phyloP scores from a whole-genome alignment of 2,797 vertebrate species.

The Lepidocolaptes lacrymiger region DNA sequence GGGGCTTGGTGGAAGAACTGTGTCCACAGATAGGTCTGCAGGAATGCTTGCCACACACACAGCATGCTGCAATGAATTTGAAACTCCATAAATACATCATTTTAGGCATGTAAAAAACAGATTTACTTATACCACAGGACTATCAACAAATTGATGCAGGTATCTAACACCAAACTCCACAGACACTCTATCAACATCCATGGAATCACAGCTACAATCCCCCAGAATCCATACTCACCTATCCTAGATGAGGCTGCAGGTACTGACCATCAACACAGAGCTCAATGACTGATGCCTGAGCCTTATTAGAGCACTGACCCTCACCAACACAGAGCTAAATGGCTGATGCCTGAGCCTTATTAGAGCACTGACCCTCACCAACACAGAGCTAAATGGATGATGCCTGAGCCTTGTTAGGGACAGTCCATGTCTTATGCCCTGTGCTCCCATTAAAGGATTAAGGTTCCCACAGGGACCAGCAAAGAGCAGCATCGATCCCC shows the following conservation, averaged over 20 bases:
- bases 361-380: no score
- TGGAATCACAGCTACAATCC: neutral
- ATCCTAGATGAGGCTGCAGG: neutral
- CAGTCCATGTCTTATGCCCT: neutral
- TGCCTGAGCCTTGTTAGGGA: no score
- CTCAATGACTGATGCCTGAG: no score
- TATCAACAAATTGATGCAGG: neutral
- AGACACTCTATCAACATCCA: neutral
- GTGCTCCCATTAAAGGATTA: rapidly evolving
- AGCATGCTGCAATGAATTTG: neutral
- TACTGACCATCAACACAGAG: no score
- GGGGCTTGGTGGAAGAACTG: neutral
- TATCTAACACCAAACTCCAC: neutral
- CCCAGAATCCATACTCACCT: rapidly evolving
- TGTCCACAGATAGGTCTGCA: neutral
- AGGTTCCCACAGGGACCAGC: neutral
- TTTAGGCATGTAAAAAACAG: neutral
- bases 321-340: no score
- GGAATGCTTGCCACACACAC: rapidly evolving
- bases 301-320: no score
- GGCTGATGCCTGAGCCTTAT: no score
- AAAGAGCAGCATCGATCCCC: rapidly evolving
- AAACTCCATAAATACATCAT: neutral
- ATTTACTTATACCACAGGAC: rapidly evolving
- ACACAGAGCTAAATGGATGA: no score